Percentiles rank a stretch among this genome's conserved stretches.
phyloP scores from a whole-genome alignment of 1,140 invertebrate species.

The Brachionus sp. region DNA sequence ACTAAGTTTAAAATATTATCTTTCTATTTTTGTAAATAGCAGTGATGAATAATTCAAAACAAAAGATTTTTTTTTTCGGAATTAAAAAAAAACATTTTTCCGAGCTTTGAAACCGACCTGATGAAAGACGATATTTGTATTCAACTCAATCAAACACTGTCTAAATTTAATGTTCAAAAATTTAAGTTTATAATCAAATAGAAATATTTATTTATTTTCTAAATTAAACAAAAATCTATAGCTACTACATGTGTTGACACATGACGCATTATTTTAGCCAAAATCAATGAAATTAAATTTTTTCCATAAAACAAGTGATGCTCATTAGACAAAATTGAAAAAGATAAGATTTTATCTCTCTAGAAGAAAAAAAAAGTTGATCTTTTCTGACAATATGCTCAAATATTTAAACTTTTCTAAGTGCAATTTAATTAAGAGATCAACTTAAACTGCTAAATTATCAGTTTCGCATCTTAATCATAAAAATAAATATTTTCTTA shows the following conservation, averaged over 20 bases:
- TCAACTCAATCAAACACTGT: neutral
- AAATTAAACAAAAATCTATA: neutral
- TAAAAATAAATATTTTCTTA: slow-evolving; percentile 26
- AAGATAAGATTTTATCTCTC: neutral
- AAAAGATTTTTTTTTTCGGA: neutral
- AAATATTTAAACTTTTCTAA: neutral
- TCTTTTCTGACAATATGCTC: neutral
- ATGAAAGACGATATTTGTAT: neutral
- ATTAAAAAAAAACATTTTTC: neutral
- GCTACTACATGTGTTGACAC: neutral
- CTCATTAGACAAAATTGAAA: neutral
- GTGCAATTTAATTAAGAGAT: neutral
- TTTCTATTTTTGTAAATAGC: neutral
- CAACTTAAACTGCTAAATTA: slow-evolving; percentile 35
- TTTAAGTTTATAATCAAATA: neutral
- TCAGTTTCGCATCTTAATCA: slow-evolving; percentile 5
- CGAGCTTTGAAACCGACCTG: neutral
- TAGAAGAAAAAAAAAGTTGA: neutral
- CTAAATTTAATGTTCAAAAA: neutral
- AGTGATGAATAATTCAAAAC: neutral
- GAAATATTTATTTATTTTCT: neutral
- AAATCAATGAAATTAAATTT: neutral
- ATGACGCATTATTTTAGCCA: neutral
- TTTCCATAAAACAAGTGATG: slow-evolving; percentile 2
- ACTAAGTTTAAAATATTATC: neutral